A percentile compares a stretch with the other conserved stretches of the same genome.
Conservation (phyloP, 2,113 vertebrate species). For the Nanorana parkeri region DNA sequence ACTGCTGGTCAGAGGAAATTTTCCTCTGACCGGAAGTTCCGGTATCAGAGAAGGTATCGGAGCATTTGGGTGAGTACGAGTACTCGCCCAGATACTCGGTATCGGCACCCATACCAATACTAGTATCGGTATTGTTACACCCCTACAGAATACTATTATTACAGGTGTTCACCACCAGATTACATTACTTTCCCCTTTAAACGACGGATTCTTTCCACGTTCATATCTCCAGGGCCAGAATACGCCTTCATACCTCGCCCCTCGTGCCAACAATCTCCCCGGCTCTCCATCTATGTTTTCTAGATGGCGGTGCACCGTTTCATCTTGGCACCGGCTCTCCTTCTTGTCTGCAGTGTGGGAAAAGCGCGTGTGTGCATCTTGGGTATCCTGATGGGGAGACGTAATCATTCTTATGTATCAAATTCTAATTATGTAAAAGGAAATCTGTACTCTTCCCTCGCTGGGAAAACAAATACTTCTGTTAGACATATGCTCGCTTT, state of each 20-base stretch:
- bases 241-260: neutral
- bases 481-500: constrained; percentile 54
- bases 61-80: too few species aligned
- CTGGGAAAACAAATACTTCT: constrained; percentile 57
- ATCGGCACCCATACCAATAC: too few species aligned
- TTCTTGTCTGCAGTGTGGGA: constrained; percentile 39
- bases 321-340: constrained; percentile 44
- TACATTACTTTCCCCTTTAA: neutral
- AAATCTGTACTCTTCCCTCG: constrained; percentile 56
- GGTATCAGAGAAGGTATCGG: too few species aligned
- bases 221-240: neutral
- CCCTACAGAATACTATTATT: too few species aligned
- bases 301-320: constrained; percentile 18
- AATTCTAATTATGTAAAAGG: constrained; percentile 58
- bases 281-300: constrained; percentile 31
- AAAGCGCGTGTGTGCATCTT: constrained; percentile 39
- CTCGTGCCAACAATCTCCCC: constrained; percentile 29
- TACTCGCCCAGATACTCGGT: too few species aligned
- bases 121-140: too few species aligned
- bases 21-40: too few species aligned
- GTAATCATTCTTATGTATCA: constrained; percentile 51
- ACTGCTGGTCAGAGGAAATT: too few species aligned
- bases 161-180: too few species aligned
- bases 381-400: constrained; percentile 50
- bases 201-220: constrained; percentile 1